A percentile compares a stretch with the other conserved stretches of the same genome.
These are phyloP conservation scores for Amblyornis subalaris DNA, from an alignment of 2,113 vertebrate genomes.

Conservation along the genomic window DNA sequence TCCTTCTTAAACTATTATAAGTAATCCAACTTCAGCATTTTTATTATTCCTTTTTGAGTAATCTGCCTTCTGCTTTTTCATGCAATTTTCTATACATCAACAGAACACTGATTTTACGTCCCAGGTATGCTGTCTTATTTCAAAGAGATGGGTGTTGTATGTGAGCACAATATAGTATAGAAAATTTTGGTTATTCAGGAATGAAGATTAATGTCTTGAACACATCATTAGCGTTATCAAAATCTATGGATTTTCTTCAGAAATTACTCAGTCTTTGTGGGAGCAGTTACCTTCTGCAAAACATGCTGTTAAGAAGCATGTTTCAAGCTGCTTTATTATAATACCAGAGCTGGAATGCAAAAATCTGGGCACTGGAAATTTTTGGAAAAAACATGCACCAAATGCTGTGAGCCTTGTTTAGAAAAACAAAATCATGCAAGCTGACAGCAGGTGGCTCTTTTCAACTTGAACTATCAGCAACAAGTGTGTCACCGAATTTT, in stretches of 20 bases:
- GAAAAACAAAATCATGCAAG: neutral
- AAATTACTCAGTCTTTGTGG: neutral
- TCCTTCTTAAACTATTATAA: neutral
- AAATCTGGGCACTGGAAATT: neutral
- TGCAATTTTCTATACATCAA: neutral
- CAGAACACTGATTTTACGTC: neutral
- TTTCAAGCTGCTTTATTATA: neutral
- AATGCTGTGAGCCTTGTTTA: neutral
- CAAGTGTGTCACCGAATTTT: neutral
- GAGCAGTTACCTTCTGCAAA: neutral
- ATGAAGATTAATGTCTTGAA: neutral
- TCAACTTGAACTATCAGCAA: neutral
- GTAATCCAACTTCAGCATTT: neutral
- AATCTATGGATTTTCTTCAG: neutral
- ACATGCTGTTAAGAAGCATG: neutral
- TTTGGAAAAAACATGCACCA: conserved; percentile 6
- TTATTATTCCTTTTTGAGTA: neutral
- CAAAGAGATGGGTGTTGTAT: neutral
- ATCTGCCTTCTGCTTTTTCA: neutral
- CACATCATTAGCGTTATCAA: neutral
- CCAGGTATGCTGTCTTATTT: neutral
- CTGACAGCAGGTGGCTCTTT: neutral
- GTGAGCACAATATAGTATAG: neutral
- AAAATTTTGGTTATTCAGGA: neutral
- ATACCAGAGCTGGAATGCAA: neutral